A percentile compares a stretch with the other conserved stretches of the same genome.
These are phyloP conservation scores for Eilema sororculum DNA, from an alignment of 2,888 invertebrate genomes.

Conservation along the genomic window DNA sequence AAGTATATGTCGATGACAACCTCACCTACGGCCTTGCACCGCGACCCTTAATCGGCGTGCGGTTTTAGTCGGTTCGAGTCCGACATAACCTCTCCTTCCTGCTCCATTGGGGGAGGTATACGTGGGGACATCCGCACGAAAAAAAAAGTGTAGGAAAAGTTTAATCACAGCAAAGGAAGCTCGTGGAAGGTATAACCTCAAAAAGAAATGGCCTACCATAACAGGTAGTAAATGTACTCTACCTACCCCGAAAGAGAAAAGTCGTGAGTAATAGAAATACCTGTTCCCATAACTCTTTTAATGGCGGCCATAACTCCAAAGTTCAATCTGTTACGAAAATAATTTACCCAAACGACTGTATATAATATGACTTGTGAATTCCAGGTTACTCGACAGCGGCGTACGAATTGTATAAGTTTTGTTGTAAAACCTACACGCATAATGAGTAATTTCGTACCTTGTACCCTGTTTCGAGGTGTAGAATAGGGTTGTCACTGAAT, in stretches of 20 bases:
- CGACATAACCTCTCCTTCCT: too few relatives aligned
- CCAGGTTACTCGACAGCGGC: slow-evolving; percentile 16
- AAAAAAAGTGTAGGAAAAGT: too few relatives aligned
- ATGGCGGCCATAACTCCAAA: neutral
- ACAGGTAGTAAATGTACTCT: neutral
- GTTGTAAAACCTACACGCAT: slow-evolving; percentile 16
- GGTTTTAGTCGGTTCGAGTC: too few relatives aligned
- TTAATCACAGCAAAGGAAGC: too few relatives aligned
- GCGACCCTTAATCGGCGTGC: too few relatives aligned
- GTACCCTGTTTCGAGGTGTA: neutral
- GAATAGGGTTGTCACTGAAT: slow-evolving; percentile 4
- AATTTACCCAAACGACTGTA: slow-evolving; percentile 26
- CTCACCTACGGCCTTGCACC: too few relatives aligned
- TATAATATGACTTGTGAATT: slow-evolving; percentile 30
- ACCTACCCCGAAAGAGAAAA: neutral
- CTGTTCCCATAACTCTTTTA: neutral
- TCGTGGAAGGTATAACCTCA: too few relatives aligned
- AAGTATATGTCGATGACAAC: too few relatives aligned
- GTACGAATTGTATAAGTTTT: slow-evolving; percentile 38
- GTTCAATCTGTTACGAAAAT: slow-evolving; percentile 5
- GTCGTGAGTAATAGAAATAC: neutral
- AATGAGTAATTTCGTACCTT: slow-evolving; percentile 21
- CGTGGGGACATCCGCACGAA: too few relatives aligned
- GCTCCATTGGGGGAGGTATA: too few relatives aligned
- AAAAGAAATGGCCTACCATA: neutral